Percentiles rank a stretch among this genome's conserved stretches.
phyloP scores from a whole-genome alignment of 2,797 vertebrate species.

The Loris lydekkerianus region DNA sequence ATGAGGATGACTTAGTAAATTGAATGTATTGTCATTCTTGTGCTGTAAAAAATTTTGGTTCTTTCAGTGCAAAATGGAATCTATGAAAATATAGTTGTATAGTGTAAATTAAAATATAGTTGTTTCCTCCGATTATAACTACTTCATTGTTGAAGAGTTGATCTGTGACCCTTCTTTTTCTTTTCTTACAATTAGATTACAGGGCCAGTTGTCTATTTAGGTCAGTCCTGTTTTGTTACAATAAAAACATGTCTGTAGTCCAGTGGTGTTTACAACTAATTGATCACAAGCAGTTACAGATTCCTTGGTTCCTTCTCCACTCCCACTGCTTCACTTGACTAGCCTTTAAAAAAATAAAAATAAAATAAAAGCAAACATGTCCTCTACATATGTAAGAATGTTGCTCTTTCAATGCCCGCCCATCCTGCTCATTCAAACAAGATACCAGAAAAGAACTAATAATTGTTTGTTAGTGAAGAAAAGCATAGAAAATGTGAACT shows the following conservation, averaged over 20 bases:
- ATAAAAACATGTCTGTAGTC: neutral
- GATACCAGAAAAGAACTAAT: conserved; percentile 2
- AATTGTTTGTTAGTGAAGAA: conserved; percentile 18
- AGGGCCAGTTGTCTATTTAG: conserved; percentile 46
- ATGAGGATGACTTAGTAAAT: neutral
- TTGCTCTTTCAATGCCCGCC: conserved; percentile 44
- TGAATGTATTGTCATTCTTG: neutral
- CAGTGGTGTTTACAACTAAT: no score
- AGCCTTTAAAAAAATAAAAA: no score
- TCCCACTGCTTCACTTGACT: no score
- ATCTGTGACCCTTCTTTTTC: neutral
- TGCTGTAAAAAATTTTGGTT: neutral
- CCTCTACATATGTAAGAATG: neutral
- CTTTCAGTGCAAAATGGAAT: neutral
- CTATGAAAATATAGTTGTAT: neutral
- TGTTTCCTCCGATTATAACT: neutral
- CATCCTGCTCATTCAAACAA: conserved; percentile 22
- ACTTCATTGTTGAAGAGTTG: conserved; percentile 38
- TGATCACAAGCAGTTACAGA: no score
- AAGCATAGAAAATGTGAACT: conserved; percentile 32
- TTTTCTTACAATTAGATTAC: conserved; percentile 38
- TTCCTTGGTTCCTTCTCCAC: no score
- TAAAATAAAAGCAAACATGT: neutral
- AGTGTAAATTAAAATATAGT: neutral
- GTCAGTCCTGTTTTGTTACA: conserved; percentile 56